Evolutionary conservation across 2,113 vertebrate species (phyloP).

Genomic region (Vanacampus margaritifer): DNA sequence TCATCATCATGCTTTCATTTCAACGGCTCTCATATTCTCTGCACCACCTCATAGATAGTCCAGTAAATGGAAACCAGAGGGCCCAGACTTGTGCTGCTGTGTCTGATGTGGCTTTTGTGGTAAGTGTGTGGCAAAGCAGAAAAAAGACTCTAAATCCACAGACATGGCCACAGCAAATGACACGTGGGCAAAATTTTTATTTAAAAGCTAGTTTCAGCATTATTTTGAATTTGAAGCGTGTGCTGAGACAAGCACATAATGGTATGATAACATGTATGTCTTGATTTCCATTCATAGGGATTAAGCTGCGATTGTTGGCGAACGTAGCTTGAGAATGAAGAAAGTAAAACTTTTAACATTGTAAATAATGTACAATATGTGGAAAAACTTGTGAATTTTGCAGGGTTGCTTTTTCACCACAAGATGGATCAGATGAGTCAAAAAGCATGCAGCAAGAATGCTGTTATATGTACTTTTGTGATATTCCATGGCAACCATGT

Average conservation of each 20-base stretch:
- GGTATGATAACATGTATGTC: not conserved
- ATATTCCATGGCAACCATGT: not conserved
- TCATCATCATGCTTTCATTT: not conserved
- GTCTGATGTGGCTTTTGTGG: constrained; percentile 20
- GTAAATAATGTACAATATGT: not conserved
- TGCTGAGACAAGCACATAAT: not conserved
- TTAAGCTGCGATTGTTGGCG: not conserved
- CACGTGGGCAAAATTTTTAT: not conserved
- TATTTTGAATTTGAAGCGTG: not conserved
- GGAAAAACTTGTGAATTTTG: constrained; percentile 11
- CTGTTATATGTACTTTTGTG: not conserved
- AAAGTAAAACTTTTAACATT: not conserved
- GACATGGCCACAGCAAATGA: constrained; percentile 22
- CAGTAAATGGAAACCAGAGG: not conserved
- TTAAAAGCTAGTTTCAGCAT: not conserved
- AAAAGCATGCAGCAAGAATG: not conserved
- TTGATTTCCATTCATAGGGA: not conserved
- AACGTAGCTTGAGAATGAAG: not conserved
- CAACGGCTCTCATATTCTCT: not conserved
- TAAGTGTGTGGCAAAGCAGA: constrained; percentile 8
- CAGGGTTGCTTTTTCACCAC: constrained; percentile 15
- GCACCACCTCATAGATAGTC: not conserved
- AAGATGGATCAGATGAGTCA: constrained; percentile 26
- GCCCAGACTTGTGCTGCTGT: not conserved
- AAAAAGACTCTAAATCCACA: constrained; percentile 16